Evolutionary conservation across 1,140 invertebrate genomes (phyloP), one percentile per base, ranked within the genome.

Genomic region (Drosophila orosa): DNA sequence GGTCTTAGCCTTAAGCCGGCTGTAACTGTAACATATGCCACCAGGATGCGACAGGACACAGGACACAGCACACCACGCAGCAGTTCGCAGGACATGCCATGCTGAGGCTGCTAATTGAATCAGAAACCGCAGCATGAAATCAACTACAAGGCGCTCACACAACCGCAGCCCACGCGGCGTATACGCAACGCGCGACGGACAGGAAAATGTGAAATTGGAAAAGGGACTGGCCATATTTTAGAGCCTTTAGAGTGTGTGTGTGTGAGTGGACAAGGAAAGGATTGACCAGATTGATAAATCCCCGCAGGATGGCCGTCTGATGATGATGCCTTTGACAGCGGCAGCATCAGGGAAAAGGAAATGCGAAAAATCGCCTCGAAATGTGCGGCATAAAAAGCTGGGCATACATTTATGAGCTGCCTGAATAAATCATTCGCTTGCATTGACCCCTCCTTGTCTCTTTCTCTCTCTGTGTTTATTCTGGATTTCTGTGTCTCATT

Each of bases 381-480:
- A 54, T 54, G 29, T 54, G 50, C 17, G 47, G 17, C 58, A 54
- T 42, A 57, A 45, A 65, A 40, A 57, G 22, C 25, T 6, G 13
- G 50, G 22, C 45, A 75, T 52, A 68, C 62, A 55, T 55, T 55
- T 60, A 60, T 76, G 73, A 8, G 63, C 22, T 68, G 42, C 62
- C 73, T 77, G 73, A 77, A 77, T 77, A 77, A 77, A 77, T 76
- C 54, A 75, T 75, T 29, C 24, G 39, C 24, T 66, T 59, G 71
- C 61, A 74, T 42, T 48, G 72, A 35, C 29, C 22, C 17, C 39
- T n/a, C 27, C 33, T 17, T 31, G 19, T 29, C 17, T 25, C 25
- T 37, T 10, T 29, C 19, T 13, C 42, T 24, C 42, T 22, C 1
- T 22, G 40, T 33, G 24, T 67, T 45, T 67, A 13, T 17, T 13